Evolutionary conservation across 2,888 invertebrate genomes (phyloP).

Genomic region (Macrophya annulata): DNA sequence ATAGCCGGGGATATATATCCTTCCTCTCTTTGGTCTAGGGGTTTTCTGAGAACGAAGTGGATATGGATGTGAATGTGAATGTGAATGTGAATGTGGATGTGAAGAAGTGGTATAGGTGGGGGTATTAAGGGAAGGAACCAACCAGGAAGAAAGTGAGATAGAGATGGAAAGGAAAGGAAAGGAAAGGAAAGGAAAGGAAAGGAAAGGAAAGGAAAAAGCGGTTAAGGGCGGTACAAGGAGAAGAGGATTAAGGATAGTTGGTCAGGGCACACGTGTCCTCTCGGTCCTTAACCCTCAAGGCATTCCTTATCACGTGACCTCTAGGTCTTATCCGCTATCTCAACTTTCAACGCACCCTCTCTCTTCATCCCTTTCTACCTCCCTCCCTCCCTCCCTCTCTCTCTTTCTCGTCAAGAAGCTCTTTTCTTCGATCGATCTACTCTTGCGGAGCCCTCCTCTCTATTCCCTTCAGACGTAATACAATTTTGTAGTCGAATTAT

Average conservation of each 20-base stretch:
- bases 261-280: slow-evolving; percentile 47
- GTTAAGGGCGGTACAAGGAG: not conserved
- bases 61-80: not conserved
- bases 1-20: slow-evolving; percentile 58
- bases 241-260: slow-evolving; percentile 53
- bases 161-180: not conserved
- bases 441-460: not conserved
- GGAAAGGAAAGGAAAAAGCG: not conserved
- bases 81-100: not conserved
- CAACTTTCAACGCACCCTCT: slow-evolving; percentile 57
- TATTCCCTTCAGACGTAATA: not conserved
- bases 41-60: not conserved
- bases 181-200: not conserved
- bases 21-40: not conserved
- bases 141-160: slow-evolving; percentile 22
- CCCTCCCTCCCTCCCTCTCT: slow-evolving; percentile 33
- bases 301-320: slow-evolving; percentile 53
- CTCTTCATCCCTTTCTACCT: slow-evolving; percentile 30
- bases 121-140: slow-evolving; percentile 4
- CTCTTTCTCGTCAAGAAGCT: slow-evolving; percentile 19
- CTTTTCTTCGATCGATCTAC: slow-evolving; percentile 34
- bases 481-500: not conserved
- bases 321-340: slow-evolving; percentile 44
- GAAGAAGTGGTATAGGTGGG: not conserved
- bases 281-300: slow-evolving; percentile 52